Evolutionary conservation across 37 sponge, comb jelly and placozoan genomes (phyloP), one percentile per base, ranked within the genome.

Genomic region (Mnemiopsis leidyi): DNA sequence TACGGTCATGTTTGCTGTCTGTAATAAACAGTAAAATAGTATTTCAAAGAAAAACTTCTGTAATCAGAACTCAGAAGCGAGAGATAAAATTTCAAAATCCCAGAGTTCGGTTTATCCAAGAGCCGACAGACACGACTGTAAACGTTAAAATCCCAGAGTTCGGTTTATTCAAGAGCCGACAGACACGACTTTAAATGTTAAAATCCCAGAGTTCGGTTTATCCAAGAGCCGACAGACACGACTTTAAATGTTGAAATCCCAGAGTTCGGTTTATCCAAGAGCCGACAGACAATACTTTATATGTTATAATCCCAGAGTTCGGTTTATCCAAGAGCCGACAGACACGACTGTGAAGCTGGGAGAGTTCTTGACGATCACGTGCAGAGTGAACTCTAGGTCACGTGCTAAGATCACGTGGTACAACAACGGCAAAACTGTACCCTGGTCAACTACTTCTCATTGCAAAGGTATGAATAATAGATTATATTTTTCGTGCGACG

Each of bases 301-400:
- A 21, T 20, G 68, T 67, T 67, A 21, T 21, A 13, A 13, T 35
- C 30, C 5, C 90, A 85, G 90, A 26, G 24, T 85, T 7, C 2
- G 90, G 90, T 85, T 85, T 85, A 85, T 85, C 33, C 24, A 85
- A 61, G 90, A 85, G 48, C 90, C 90, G 7, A 28, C 38, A 23
- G 90, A 85, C 90, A 85, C 90, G 26, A 85, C 61, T 0, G 90
- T 85, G 24, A 21, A 13, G 48, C 61, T 85, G 25, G 90, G 90
- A 0, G 48, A 85, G 16, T 37, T 9, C 61, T 13, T 85, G 16
- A 16, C 25, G 3, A 39, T 85, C 48, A 40, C 61, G 0, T 85
- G 90, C 29, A 0, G n/a, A 5, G 90, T 85, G 5, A 85, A 85
- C 61, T 3, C 40, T 5, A 13, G 90, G 28, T 28, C 35, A 16